Evolutionary conservation across 1,140 invertebrate genomes (phyloP), one percentile per base, ranked within the genome.

Genomic region (Dendroctonus ponderosae): DNA sequence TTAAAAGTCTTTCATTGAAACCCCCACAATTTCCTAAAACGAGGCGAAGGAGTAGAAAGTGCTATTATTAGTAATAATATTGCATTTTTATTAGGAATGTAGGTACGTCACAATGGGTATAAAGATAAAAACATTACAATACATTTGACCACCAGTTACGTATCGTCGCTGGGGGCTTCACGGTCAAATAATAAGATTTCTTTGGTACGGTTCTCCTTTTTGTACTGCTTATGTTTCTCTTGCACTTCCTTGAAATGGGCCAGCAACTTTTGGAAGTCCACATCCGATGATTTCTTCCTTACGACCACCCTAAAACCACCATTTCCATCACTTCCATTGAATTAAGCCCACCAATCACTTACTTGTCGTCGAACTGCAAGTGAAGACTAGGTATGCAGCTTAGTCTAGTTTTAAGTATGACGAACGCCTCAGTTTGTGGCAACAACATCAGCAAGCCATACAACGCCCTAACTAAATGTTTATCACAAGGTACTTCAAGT

Each of bases 391-490:
- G 95, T 73, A 97, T 90, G 77, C 94, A 96, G 74, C 94, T 88
- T 58, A 99, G 83, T 67, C 97, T 85, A 73, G 89, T 87, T 64
- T 91, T 86, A 52, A 99, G 83, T 40, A 90, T 89, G 72, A 91
- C 87, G 80, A 99, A 99, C 7, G 96, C 94, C 76, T 98, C 94
- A 50, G 91, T 96, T 82, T 99, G 97, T 15, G 97, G 97, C 68
- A 99, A 82, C 58, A 99, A 82, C 97, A 99, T 99, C 7, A 99
- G 82, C 14, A 99, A 84, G 2, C 96, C 96, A 81, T 97, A 99
- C 48, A 99, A 82, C 42, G 94, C 93, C 75, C 92, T 88, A 2
- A 97, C 86, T 70, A 99, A 82, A 73, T 90, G 85, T 61, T 87
- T 86, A 75, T 92, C 92, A 70, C 86, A 82, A 63, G 89, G 86